Evolutionary conservation across 2,888 invertebrate species (phyloP).

Genomic region (Aelia acuminata): DNA sequence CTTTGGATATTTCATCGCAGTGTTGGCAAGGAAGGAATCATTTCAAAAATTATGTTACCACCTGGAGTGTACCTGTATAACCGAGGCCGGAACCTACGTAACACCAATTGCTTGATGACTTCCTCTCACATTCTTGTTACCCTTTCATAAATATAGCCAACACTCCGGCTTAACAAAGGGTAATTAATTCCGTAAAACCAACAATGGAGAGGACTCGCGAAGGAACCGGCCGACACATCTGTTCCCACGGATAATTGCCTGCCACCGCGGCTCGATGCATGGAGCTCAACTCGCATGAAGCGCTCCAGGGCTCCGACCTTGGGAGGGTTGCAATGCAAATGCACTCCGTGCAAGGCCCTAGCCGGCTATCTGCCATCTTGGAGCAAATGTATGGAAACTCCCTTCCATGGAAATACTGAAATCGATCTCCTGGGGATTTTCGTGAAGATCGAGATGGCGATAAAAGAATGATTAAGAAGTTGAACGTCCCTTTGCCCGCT

Average conservation of each 20-base stretch:
- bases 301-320: not conserved
- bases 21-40: too few species aligned
- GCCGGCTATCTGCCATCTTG: not conserved
- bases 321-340: slow-evolving; percentile 10
- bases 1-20: too few species aligned
- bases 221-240: slow-evolving; percentile 2
- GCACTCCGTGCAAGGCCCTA: slow-evolving; percentile 1
- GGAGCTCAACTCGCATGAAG: not conserved
- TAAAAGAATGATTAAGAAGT: slow-evolving; percentile 26
- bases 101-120: not conserved
- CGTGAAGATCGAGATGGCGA: slow-evolving; percentile 14
- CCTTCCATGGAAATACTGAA: slow-evolving; percentile 11
- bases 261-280: not conserved
- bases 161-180: not conserved
- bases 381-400: slow-evolving; percentile 13
- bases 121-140: not conserved
- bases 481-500: slow-evolving; percentile 4
- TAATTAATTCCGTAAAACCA: not conserved
- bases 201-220: slow-evolving; percentile 29
- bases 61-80: not conserved
- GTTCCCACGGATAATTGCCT: slow-evolving; percentile 18
- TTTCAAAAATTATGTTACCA: not conserved
- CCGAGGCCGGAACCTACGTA: not conserved
- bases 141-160: not conserved
- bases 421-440: slow-evolving; percentile 21